These are phyloP conservation scores for Lepidocolaptes lacrymiger DNA, from an alignment of 2,797 vertebrate genomes.

Conservation along the genomic window DNA sequence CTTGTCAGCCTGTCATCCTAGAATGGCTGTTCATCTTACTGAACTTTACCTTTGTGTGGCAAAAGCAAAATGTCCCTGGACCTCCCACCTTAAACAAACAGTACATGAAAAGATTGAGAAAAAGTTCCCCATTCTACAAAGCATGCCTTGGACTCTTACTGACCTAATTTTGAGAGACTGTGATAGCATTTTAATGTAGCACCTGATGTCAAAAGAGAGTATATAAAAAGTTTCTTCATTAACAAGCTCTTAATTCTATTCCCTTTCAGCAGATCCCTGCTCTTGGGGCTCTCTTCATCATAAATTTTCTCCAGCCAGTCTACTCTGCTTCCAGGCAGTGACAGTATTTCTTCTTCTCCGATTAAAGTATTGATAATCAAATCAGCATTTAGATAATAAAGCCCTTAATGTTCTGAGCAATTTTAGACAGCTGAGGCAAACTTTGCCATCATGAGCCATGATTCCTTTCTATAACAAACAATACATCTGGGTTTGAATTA, in stretches of 20 bases:
- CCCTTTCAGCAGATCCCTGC: neutral
- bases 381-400: conserved; percentile 54
- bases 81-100: neutral
- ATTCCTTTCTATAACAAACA: neutral
- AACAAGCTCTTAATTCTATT: neutral
- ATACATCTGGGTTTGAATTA: neutral
- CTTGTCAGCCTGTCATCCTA: neutral
- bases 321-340: neutral
- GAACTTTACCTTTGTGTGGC: neutral
- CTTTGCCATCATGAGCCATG: neutral
- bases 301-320: neutral
- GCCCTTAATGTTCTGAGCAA: neutral
- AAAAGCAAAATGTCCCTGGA: neutral
- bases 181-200: neutral
- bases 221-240: conserved; percentile 3
- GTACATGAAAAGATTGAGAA: neutral
- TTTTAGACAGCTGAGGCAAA: conserved; percentile 46
- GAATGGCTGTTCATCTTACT: neutral
- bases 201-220: neutral
- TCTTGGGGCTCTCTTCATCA: neutral
- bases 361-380: conserved; percentile 49
- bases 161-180: neutral
- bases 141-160: neutral
- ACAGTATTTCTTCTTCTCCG: neutral
- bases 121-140: neutral